Evolutionary conservation across 2,797 vertebrate genomes (phyloP).

Genomic region (Gambusia yucatana): DNA sequence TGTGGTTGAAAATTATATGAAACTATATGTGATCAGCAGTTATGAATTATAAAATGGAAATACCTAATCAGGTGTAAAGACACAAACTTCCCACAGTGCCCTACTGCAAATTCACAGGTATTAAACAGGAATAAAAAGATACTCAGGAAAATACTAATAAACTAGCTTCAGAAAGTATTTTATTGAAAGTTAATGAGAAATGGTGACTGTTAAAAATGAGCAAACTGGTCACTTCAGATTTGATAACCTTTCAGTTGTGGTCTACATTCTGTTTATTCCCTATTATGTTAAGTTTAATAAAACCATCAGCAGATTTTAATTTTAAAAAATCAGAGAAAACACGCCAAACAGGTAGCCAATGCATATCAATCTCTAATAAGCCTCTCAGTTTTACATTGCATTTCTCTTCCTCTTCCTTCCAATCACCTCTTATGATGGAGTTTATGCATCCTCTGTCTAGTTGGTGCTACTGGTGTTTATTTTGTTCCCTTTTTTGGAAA

Average conservation of each 20-base stretch:
- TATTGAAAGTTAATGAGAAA: background rate
- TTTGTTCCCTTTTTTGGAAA: slow-evolving; percentile 21
- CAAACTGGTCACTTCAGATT: slow-evolving; percentile 5
- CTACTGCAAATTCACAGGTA: background rate
- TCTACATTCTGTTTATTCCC: background rate
- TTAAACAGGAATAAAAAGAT: background rate
- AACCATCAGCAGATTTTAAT: slow-evolving; percentile 33
- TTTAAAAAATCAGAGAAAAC: slow-evolving; percentile 20
- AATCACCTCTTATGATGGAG: background rate
- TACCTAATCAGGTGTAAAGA: background rate
- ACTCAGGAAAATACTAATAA: background rate
- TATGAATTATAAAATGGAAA: background rate
- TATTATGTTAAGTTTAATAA: slow-evolving; percentile 22
- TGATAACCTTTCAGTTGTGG: background rate
- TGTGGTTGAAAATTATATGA: background rate
- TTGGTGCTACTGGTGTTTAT: background rate
- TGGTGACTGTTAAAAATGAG: background rate
- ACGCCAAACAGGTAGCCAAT: slow-evolving; percentile 10
- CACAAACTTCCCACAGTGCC: background rate
- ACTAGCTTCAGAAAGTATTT: background rate
- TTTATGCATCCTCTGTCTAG: slow-evolving; percentile 9
- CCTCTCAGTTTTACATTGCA: slow-evolving; percentile 1
- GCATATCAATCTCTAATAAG: slow-evolving; percentile 7
- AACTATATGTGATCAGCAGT: background rate
- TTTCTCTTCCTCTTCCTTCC: slow-evolving; percentile 15